Conservation (phyloP, 2,797 vertebrate species). For the Pseudomugil gertrudae region DNA sequence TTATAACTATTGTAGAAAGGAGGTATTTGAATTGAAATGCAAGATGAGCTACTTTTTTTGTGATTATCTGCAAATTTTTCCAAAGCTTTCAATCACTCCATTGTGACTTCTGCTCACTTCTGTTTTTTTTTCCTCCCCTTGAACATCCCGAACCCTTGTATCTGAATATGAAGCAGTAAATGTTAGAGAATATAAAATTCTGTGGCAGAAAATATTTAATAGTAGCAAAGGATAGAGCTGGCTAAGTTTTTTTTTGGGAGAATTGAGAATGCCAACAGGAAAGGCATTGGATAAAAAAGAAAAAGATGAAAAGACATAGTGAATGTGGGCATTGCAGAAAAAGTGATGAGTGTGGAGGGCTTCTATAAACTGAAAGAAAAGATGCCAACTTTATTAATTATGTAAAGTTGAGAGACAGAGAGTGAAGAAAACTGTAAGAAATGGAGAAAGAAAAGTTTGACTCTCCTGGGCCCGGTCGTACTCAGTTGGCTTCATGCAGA, state of each 20-base stretch:
- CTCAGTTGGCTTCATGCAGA: conserved; percentile 47
- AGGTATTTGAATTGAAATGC: conserved; percentile 73
- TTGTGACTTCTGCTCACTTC: conserved; percentile 53
- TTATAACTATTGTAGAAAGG: conserved; percentile 65
- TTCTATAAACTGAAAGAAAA: conserved; percentile 53
- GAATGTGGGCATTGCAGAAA: conserved; percentile 45
- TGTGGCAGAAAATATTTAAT: conserved; percentile 42
- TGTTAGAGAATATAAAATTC: conserved; percentile 58
- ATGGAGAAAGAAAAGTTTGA: conserved; percentile 33
- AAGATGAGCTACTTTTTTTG: conserved; percentile 61
- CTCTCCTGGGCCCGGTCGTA: conserved; percentile 42
- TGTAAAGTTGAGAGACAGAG: conserved; percentile 57
- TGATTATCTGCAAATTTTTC: conserved; percentile 56
- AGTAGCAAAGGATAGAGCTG: conserved; percentile 44
- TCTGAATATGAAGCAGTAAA: conserved; percentile 59
- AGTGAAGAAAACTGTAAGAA: conserved; percentile 52
- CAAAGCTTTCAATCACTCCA: conserved; percentile 56
- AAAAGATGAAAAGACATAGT: conserved; percentile 45
- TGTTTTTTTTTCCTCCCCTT: conserved; percentile 36
- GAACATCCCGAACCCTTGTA: conserved; percentile 57
- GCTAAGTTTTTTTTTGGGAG: conserved; percentile 57
- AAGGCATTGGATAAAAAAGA: conserved; percentile 51
- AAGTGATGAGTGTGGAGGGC: conserved; percentile 43
- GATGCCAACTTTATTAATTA: conserved; percentile 74
- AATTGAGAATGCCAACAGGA: conserved; percentile 55